Base-by-base conservation (phyloP, 1,140 invertebrate species). In the Triops cancriformis region DNA sequence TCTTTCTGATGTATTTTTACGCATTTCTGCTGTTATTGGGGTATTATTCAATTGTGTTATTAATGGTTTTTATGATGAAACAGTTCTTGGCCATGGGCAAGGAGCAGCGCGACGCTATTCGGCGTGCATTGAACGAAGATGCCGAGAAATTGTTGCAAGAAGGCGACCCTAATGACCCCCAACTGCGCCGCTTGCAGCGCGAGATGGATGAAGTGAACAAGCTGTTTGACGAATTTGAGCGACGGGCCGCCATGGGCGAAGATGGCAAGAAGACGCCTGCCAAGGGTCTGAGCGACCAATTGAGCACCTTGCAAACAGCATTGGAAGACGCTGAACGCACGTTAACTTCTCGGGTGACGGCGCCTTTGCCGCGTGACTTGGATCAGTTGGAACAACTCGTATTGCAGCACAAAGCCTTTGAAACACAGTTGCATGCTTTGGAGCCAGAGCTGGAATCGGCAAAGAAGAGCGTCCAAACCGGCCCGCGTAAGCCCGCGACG, bases 141-240 rank as follows among this genome's bases (percentile, higher is more conserved):
- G 95, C 96, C 0, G 94, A 98, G 81, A 98, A 98, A 82, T 85
- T 99, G 27, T 86, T 98, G 7, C 89, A 92, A 45, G 97, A 99
- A 85, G 93, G 96, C 23, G 95, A 97, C 85, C 91, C 94, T 18
- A 92, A 94, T 42, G 96, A 98, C 87, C 95, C 95, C 0, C 94
- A 98, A 82, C 85, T 98, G 76, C 85, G 93, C 79, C 87, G 95
- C 73, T 86, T 99, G 74, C 88, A 91, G 79, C 89, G 96, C 11
- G 96, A 98, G 87, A 96, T 99, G 86, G 92, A 95, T 72, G 93
- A 97, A 84, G 97, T 98, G 76, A 98, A 98, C 84, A 88, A 95
- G 79, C 88, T 98, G 77, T 98, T 98, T 85, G 93, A 96, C 82
- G 94, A 98, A 82, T 94, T 98, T 82, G 94, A 97, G 83, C 89